A percentile compares a stretch with the other conserved stretches of the same genome.
These are phyloP conservation scores for Rhabdomys dilectus DNA, from an alignment of 2,113 vertebrate genomes.

Conservation along the genomic window DNA sequence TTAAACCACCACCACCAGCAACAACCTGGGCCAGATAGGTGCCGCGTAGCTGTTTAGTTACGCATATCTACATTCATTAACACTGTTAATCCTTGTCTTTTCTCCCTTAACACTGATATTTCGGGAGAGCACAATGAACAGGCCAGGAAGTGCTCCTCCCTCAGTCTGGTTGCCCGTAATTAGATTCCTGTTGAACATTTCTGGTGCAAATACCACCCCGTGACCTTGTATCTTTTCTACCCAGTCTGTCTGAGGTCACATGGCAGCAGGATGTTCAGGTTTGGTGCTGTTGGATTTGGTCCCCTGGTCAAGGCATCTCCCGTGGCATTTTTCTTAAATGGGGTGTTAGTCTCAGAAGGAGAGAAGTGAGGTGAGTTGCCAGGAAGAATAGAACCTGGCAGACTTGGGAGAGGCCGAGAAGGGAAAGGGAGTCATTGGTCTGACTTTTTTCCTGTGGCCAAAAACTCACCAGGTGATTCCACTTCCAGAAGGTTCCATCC, in stretches of 20 bases:
- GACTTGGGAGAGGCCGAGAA: not conserved
- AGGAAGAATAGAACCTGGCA: not conserved
- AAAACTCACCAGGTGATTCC: not conserved
- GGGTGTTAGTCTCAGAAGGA: not conserved
- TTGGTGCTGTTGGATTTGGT: conserved; percentile 14
- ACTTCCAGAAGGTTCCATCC: not conserved
- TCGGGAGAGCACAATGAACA: not conserved
- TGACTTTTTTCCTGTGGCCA: not conserved
- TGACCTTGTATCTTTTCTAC: not conserved
- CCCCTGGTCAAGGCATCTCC: not conserved
- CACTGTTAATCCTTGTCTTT: not conserved
- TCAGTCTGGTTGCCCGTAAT: not conserved
- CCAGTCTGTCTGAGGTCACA: not conserved
- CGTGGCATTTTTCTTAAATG: not conserved
- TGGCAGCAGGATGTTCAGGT: not conserved
- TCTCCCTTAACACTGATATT: not conserved
- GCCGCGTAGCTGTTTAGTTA: not conserved
- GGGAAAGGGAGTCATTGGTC: not conserved
- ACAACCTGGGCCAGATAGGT: not conserved
- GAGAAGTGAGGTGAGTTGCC: not conserved
- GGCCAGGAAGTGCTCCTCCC: not conserved
- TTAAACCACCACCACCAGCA: not conserved
- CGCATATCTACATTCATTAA: not conserved
- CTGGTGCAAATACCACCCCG: not conserved
- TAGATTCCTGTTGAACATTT: conserved; percentile 12